Base-by-base conservation (phyloP, 1,140 invertebrate species). In the Spodoptera litura region DNA sequence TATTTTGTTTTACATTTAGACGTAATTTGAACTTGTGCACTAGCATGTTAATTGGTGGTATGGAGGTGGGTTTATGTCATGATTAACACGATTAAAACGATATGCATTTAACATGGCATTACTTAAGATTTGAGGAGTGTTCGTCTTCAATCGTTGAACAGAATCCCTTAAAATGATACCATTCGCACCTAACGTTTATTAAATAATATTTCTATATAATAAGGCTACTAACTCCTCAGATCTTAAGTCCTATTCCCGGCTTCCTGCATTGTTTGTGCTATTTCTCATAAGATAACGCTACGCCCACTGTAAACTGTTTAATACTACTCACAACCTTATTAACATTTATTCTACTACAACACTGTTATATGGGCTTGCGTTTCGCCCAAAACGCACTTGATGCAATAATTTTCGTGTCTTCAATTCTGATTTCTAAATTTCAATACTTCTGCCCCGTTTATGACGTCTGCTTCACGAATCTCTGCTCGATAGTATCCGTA, bases 31-130 rank as follows among this genome's bases (percentile, higher is more conserved):
- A 56, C 68, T 78, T 87, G 79, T 88, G 87, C 89, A 87, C 81
- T 87, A 84, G 89, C 90, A 91, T 91, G 90, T 85, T 87, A 77
- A 78, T 78, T 85, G 87, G 87, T 90, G 87, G 87, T 91, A 84
- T 80, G 89, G 91, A 84, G 92, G 92, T 93, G 92, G 92, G 92
- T 94, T 94, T 94, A 94, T 93, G 91, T 91, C 80, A 87, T 91
- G 71, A 88, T 89, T 92, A 93, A 92, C 87, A 89, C 80, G 59
- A 81, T 55, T 79, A 58, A 83, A 58, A 80, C 31, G 59, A 78
- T 51, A 75, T 70, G 80, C 83, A 83, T 83, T 85, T 88, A 87
- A 87, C 85, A 84, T 79, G 79, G 66, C 56, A 55, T 74, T 59
- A 79, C 81, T 82, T 83, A 81, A 83, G 83, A 78, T 82, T 81